phyloP scores from a whole-genome alignment of 2,797 vertebrate genomes.

The Ptychobarbus kaznakovi region DNA sequence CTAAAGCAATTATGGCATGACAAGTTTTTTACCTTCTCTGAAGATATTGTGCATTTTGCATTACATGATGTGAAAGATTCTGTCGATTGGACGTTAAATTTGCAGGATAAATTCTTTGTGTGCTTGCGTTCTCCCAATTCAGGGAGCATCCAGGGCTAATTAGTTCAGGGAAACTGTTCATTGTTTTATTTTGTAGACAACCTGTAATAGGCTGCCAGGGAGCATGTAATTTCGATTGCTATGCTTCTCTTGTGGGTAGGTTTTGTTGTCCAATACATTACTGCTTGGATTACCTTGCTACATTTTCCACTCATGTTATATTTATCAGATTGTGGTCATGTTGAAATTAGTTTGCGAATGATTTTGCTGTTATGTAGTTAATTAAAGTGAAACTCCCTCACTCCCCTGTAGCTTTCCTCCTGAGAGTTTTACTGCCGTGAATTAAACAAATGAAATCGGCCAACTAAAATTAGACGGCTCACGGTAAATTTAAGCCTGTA shows the following conservation, averaged over 20 bases:
- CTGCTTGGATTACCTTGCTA: slow-evolving; percentile 38
- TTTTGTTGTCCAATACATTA: slow-evolving; percentile 46
- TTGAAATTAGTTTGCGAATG: slow-evolving; percentile 52
- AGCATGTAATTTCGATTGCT: slow-evolving; percentile 58
- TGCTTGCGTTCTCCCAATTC: slow-evolving; percentile 50
- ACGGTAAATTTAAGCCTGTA: background rate
- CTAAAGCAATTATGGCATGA: slow-evolving; percentile 47
- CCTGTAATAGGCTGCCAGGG: slow-evolving; percentile 50
- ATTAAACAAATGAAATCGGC: slow-evolving; percentile 20
- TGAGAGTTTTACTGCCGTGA: slow-evolving; percentile 26
- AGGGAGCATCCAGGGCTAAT: slow-evolving; percentile 54
- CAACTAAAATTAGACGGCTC: slow-evolving; percentile 2
- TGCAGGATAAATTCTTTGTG: slow-evolving; percentile 44
- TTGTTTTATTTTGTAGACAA: slow-evolving; percentile 61
- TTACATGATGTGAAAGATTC: slow-evolving; percentile 22
- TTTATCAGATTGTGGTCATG: slow-evolving; percentile 55
- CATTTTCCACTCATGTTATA: slow-evolving; percentile 36
- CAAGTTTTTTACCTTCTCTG: background rate
- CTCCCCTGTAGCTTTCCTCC: slow-evolving; percentile 24
- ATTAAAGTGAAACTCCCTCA: slow-evolving; percentile 52
- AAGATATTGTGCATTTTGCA: slow-evolving; percentile 35
- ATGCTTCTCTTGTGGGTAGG: slow-evolving; percentile 52
- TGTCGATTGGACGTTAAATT: slow-evolving; percentile 12
- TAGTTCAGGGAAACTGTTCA: slow-evolving; percentile 59
- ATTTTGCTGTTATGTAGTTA: slow-evolving; percentile 48